Base-by-base conservation (phyloP, 2,113 vertebrate species). In the Sigmodon hispidus region DNA sequence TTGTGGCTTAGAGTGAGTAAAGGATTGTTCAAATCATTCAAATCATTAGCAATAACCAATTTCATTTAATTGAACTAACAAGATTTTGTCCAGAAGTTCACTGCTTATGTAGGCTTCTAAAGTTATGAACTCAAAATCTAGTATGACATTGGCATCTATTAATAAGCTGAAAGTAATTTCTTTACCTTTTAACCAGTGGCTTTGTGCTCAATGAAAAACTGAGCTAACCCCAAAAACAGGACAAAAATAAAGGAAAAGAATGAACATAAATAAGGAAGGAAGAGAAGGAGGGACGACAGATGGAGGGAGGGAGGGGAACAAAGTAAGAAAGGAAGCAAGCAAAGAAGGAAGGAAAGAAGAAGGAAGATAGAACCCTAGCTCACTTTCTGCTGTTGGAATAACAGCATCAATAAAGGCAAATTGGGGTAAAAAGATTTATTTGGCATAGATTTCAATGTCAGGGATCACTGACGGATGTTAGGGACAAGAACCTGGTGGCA, bases 181-280 rank as follows among this genome's bases (percentile, higher is more conserved):
- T 81, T 96, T 19, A 90, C 40, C 17, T 69, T 83, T 89, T 92
- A 92, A 86, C 69, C 22, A 93, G 59, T 19, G 34, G 1, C 36
- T 96, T 95, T 92, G 24, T 93, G 67, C 73, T 92, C 17, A 79
- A 80, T 91, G 48, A 86, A 29, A 94, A 96, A 88, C 0, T 88
- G 36, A 88, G 26, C 22, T 96, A 80, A 91, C n/a, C 90, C 7
- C 13, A 77, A 86, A 48, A 26, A 9, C 77, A 17, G 43, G 5
- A 22, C 1, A 67, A 8, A 11, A 1, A 19, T 8, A 61, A 48
- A 31, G 2, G 31, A 52, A 7, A 2, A 48, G 24, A 1, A 2
- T 5, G 24, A 13, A 2, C 24, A 57, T 10, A 6, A 26, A 29
- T 19, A 10, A 26, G 26, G 5, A 2, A 5, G 16, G 17, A 3